Percentiles rank a stretch among this genome's conserved stretches.
Evolutionary conservation across 1,140 invertebrate species (phyloP).

Genomic region (Drosophila cardini): DNA sequence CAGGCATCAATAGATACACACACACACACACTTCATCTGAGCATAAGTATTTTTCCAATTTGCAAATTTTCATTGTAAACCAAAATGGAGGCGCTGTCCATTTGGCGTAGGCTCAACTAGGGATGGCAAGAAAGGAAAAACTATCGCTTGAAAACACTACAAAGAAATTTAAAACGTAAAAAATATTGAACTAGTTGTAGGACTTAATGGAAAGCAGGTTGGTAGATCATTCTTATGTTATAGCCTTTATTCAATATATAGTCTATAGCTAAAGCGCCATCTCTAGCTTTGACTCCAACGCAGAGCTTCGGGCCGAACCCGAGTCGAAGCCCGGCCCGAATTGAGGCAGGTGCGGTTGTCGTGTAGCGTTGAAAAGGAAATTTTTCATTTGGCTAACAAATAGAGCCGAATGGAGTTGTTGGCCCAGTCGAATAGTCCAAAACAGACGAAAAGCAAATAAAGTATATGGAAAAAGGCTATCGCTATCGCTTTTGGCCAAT

Average conservation of each 20-base stretch:
- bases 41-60: slow-evolving; percentile 60
- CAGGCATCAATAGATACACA: slow-evolving; percentile 75
- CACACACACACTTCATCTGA: not conserved
- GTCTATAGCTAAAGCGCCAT: too few species aligned
- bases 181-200: too few species aligned
- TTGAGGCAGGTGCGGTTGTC: slow-evolving; percentile 56
- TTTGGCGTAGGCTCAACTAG: slow-evolving; percentile 40
- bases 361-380: slow-evolving; percentile 71
- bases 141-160: too few species aligned
- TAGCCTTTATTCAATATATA: too few species aligned
- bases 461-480: slow-evolving; percentile 71
- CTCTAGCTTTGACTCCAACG: not conserved
- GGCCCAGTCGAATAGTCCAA: slow-evolving; percentile 26
- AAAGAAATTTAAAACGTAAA: too few species aligned
- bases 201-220: too few species aligned
- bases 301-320: not conserved
- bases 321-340: not conserved
- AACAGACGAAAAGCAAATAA: slow-evolving; percentile 31
- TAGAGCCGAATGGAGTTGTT: slow-evolving; percentile 57
- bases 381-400: slow-evolving; percentile 75
- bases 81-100: slow-evolving; percentile 52
- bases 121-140: too few species aligned
- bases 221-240: too few species aligned
- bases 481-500: slow-evolving; percentile 79
- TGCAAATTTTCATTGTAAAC: slow-evolving; percentile 72